Base-by-base conservation (phyloP, 2,888 invertebrate genomes). In the Leptothorax acervorum region DNA sequence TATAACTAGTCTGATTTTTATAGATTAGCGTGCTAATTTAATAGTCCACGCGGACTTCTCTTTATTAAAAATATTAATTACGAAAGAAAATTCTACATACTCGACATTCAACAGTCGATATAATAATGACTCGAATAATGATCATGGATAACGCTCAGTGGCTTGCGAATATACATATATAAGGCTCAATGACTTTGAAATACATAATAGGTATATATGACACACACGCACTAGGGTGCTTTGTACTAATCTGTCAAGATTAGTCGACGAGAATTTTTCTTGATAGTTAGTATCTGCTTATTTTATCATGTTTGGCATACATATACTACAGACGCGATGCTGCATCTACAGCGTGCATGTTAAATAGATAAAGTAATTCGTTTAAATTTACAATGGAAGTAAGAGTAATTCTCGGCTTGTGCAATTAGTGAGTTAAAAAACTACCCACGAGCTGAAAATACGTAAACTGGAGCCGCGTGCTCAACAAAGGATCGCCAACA, bases 401-500 rank as follows among this genome's bases (percentile, higher is more conserved):
- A 60, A 39, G 53, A 73, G 60, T 74, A 73, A 81, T 81, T 81
- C 60, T 71, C 60, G 60, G 79, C 74, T 81, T 39, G 74, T 23
- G 28, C 79, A 81, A 81, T 81, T 81, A 81, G 57, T 11, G 79
- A 81, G 79, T 81, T 74, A 81, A 73, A 79, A 81, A 81, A 81
- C 57, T 74, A 81, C n/a, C 28, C 35, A 28, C 31, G 45, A 45
- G 35, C 28, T 35, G 60, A 70, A 70, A 60, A 73, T 81, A n/a
- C 39, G 74, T 81, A 81, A 81, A 81, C 75, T 60, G 57, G 73
- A 35, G 35, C 48, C 60, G 60, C 74, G 48, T 28, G 28, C 74
- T 60, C 74, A 48, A 81, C 79, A 81, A 81, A 73, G 79, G 74
- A 60, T 81, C 74, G 60, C 79, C 79, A 74, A 74, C 79, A 74